Evolutionary conservation across 2,888 invertebrate genomes (phyloP).

Genomic region (Ochropleura leucogaster): DNA sequence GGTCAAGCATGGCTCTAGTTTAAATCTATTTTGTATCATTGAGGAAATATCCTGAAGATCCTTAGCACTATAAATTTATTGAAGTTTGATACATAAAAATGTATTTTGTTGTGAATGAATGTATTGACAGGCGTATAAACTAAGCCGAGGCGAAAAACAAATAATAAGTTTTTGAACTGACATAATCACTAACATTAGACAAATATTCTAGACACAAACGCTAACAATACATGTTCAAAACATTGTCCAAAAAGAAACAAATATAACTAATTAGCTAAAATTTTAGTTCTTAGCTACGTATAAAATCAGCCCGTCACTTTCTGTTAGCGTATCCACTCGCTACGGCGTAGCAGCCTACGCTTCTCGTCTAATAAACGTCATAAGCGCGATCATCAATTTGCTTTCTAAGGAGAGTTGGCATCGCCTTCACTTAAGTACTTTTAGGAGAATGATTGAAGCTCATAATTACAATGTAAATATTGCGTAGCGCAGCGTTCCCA

Average conservation of each 20-base stretch:
- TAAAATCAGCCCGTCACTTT: constrained; percentile 32
- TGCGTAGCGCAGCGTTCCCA: too few species aligned
- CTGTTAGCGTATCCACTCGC: constrained; percentile 39
- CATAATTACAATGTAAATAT: background rate
- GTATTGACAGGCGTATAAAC: too few species aligned
- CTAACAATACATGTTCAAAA: background rate
- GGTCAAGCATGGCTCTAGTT: constrained; percentile 21
- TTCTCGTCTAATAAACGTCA: constrained; percentile 40
- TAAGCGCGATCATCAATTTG: constrained; percentile 39
- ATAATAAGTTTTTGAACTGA: background rate
- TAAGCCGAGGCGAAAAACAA: too few species aligned
- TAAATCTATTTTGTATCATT: constrained; percentile 19
- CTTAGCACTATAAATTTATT: background rate
- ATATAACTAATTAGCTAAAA: background rate
- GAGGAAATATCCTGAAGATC: background rate
- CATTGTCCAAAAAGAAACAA: background rate
- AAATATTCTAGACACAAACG: background rate
- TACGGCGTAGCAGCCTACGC: constrained; percentile 36
- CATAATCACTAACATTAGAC: too few species aligned
- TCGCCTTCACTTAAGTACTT: constrained; percentile 18
- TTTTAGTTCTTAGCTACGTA: constrained; percentile 1
- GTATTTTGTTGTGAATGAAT: too few species aligned
- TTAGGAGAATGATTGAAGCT: constrained; percentile 7
- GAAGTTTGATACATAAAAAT: background rate
- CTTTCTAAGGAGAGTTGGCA: constrained; percentile 17